phyloP scores from a whole-genome alignment of 2,888 invertebrate genomes.

The Lampropteryx suffumata region DNA sequence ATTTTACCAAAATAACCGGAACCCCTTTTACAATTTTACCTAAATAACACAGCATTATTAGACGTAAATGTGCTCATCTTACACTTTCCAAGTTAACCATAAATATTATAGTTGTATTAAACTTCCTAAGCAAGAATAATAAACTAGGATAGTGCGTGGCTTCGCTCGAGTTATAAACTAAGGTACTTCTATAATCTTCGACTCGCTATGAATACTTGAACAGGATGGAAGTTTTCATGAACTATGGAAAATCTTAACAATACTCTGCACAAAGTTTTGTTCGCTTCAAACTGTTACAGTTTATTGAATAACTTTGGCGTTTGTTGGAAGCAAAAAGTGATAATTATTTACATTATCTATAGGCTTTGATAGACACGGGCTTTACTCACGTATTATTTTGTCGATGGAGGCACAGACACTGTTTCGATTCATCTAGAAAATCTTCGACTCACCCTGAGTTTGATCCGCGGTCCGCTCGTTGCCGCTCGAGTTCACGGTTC shows the following conservation, averaged over 20 bases:
- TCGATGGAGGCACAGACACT: no score
- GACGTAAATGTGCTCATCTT: slow-evolving; percentile 1
- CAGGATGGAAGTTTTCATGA: slow-evolving; percentile 22
- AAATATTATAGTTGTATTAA: slow-evolving; percentile 16
- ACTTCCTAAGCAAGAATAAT: slow-evolving; percentile 22
- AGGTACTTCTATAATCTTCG: slow-evolving; percentile 30
- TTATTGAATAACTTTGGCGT: slow-evolving; percentile 26
- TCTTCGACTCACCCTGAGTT: no score
- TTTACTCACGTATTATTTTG: no score
- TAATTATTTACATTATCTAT: no score
- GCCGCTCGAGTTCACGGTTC: no score
- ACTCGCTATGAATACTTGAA: slow-evolving; percentile 37
- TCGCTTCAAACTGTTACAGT: slow-evolving; percentile 22
- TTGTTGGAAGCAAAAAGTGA: slow-evolving; percentile 15
- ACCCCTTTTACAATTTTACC: no score
- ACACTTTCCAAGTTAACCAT: slow-evolving; percentile 14
- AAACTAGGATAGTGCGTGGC: slow-evolving; percentile 31
- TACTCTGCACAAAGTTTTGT: slow-evolving; percentile 30
- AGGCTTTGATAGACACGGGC: no score
- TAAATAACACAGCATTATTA: no score
- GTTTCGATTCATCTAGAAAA: no score
- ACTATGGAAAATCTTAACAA: slow-evolving; percentile 34
- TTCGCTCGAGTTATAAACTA: slow-evolving; percentile 26
- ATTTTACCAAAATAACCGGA: no score
- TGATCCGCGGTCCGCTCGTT: no score